Percentiles rank a stretch among this genome's conserved stretches.
These are phyloP conservation scores for Lordiphosa mommai DNA, from an alignment of 1,140 invertebrate genomes.

Conservation along the genomic window DNA sequence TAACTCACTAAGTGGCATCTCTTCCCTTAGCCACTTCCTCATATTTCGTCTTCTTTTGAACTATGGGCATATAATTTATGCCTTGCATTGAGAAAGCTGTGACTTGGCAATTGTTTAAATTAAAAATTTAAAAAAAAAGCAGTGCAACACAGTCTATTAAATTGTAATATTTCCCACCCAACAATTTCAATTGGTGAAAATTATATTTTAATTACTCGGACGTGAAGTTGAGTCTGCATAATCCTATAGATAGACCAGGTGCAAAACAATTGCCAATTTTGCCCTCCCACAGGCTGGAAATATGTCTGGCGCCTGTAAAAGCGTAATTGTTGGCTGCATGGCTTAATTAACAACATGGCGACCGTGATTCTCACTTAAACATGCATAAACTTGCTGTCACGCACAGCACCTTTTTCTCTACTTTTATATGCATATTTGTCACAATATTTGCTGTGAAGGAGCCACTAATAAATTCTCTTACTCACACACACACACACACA, in stretches of 20 bases:
- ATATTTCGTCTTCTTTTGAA: not conserved
- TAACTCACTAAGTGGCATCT: constrained; percentile 1
- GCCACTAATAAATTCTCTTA: not conserved
- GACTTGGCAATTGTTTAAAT: too few species aligned
- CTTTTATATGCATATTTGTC: constrained; percentile 67
- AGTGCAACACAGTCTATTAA: too few species aligned
- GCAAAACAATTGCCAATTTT: not conserved
- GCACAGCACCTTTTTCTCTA: constrained; percentile 18
- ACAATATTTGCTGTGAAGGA: constrained; percentile 25
- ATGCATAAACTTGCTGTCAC: not conserved
- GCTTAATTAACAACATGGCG: too few species aligned
- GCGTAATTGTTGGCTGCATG: too few species aligned
- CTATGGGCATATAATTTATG: not conserved
- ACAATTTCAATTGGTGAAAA: too few species aligned
- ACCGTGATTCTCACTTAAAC: not conserved
- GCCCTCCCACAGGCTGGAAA: too few species aligned
- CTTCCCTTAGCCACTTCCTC: not conserved
- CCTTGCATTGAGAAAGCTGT: not conserved
- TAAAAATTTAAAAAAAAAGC: not conserved
- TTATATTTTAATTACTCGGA: not conserved
- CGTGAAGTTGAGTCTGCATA: not conserved
- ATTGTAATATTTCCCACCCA: too few species aligned
- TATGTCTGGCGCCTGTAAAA: too few species aligned
- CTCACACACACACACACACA: constrained; percentile 2
- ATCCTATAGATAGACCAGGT: not conserved